A percentile compares a stretch with the other conserved stretches of the same genome.
Evolutionary conservation across 1,140 invertebrate genomes (phyloP).

Genomic region (Drosophila equinoxialis): DNA sequence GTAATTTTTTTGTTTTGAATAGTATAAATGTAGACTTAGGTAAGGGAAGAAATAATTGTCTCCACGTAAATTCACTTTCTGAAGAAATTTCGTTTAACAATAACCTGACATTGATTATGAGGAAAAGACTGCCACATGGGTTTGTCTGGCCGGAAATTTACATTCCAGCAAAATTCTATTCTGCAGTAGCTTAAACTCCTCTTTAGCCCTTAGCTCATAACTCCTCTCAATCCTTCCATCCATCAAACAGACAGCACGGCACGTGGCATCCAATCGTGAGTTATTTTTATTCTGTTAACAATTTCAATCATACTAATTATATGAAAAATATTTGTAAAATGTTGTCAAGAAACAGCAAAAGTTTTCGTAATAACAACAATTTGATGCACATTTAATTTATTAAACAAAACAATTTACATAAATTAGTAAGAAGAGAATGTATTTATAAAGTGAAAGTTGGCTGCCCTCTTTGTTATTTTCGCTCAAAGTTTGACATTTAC

Average conservation of each 20-base stretch:
- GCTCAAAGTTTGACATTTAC: conserved; percentile 22
- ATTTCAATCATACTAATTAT: conserved; percentile 13
- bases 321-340: conserved; percentile 11
- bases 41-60: no score
- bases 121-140: neutral
- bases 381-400: conserved; percentile 25
- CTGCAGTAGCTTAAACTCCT: neutral
- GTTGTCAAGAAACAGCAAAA: neutral
- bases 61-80: neutral
- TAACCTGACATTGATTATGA: neutral
- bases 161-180: neutral
- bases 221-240: neutral
- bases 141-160: neutral
- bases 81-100: neutral
- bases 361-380: conserved; percentile 9
- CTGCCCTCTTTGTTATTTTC: conserved; percentile 10
- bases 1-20: no score
- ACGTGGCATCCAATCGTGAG: neutral
- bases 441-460: conserved; percentile 20
- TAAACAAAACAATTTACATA: conserved; percentile 27
- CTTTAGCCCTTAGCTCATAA: neutral
- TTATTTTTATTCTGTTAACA: conserved; percentile 7
- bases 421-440: conserved; percentile 20
- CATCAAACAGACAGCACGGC: neutral
- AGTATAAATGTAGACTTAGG: no score